phyloP scores from a whole-genome alignment of 2,888 invertebrate species.

The Macrosiphum euphorbiae region DNA sequence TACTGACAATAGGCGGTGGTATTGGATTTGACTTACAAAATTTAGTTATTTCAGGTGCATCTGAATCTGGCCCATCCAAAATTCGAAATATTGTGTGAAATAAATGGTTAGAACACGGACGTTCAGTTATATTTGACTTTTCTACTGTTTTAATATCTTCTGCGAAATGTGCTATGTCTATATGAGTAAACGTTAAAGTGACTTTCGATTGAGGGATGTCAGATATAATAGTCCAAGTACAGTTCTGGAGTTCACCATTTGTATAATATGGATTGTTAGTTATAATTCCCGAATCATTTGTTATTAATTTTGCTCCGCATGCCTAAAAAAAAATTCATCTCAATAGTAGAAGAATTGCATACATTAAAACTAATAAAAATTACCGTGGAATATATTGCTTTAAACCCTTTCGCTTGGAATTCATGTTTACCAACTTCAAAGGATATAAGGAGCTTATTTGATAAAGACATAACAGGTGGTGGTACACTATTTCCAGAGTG shows the following conservation, averaged over 20 bases:
- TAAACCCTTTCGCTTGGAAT: constrained; percentile 84
- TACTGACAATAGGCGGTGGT: constrained; percentile 79
- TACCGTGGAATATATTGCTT: constrained; percentile 77
- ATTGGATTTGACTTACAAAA: constrained; percentile 76
- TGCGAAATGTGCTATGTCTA: constrained; percentile 2
- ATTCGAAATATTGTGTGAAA: constrained; percentile 49
- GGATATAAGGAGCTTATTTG: constrained; percentile 76
- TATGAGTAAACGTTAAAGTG: constrained; percentile 78
- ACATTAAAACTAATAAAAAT: constrained; percentile 42
- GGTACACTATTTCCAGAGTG: constrained; percentile 70
- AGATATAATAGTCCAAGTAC: constrained; percentile 52
- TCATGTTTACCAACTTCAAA: constrained; percentile 69
- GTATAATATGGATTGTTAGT: constrained; percentile 69
- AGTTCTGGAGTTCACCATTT: neutral
- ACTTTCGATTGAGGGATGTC: constrained; percentile 74
- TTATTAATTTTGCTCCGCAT: constrained; percentile 80
- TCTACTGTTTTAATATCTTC: neutral
- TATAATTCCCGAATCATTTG: constrained; percentile 74
- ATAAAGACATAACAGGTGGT: constrained; percentile 73
- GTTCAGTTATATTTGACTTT: neutral
- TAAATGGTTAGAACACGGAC: neutral
- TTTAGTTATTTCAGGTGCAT: constrained; percentile 74
- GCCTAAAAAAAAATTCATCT: constrained; percentile 70
- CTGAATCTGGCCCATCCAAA: constrained; percentile 71
- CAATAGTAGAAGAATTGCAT: neutral